Evolutionary conservation across 2,113 vertebrate species (phyloP).

Genomic region (Speoplatyrhinus poulsoni): DNA sequence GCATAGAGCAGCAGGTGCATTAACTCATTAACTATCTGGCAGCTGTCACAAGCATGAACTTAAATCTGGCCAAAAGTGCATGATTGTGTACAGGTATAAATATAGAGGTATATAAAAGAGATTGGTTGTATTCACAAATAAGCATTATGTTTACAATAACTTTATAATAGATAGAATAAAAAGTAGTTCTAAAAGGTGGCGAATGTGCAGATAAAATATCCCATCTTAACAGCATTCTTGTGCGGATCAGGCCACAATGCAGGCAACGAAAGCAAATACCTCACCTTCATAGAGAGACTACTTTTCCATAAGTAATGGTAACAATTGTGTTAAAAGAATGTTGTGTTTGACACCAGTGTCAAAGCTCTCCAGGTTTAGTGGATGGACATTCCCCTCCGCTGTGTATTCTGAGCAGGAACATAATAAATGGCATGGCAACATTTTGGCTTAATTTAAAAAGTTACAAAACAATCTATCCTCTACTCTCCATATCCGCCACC

Average conservation of each 20-base stretch:
- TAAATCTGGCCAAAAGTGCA: conserved; percentile 60
- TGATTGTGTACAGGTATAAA: conserved; percentile 47
- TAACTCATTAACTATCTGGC: conserved; percentile 19
- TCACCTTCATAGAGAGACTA: not conserved
- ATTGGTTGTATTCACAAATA: not conserved
- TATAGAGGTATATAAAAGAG: conserved; percentile 33
- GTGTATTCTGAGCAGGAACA: conserved; percentile 11
- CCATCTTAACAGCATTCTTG: conserved; percentile 22
- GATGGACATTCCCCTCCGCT: conserved; percentile 11
- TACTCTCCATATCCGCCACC: conserved; percentile 14
- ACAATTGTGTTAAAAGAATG: conserved; percentile 8
- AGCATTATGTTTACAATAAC: conserved; percentile 21
- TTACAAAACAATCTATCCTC: conserved; percentile 30
- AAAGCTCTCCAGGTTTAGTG: not conserved
- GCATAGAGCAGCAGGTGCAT: conserved; percentile 32
- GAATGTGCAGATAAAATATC: not conserved
- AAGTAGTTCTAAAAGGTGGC: not conserved
- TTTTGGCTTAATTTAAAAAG: conserved; percentile 56
- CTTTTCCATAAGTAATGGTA: conserved; percentile 24
- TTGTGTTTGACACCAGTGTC: conserved; percentile 7
- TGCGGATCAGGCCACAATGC: conserved; percentile 17
- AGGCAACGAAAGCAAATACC: conserved; percentile 1
- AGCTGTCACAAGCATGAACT: conserved; percentile 47
- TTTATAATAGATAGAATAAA: not conserved
- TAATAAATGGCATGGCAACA: conserved; percentile 29